Conservation (phyloP, 2,113 vertebrate species). For the Mus pahari region DNA sequence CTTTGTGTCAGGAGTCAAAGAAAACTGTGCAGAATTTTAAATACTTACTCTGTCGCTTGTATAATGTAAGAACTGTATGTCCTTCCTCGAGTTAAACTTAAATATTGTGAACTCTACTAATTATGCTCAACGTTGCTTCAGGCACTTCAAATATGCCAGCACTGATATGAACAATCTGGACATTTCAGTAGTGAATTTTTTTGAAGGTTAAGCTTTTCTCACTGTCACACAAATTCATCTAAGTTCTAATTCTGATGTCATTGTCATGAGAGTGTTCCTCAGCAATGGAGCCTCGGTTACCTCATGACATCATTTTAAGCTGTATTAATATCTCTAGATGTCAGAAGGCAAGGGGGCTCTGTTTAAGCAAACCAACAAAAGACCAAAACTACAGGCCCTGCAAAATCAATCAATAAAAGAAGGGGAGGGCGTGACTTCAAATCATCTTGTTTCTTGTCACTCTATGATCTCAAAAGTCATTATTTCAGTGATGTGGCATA, state of each 20-base stretch:
- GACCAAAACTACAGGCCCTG: not conserved
- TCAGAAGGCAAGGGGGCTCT: not conserved
- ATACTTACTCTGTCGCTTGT: not conserved
- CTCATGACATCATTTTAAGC: not conserved
- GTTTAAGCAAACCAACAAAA: not conserved
- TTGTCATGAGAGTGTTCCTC: not conserved
- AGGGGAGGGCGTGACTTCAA: not conserved
- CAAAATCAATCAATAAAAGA: too few species aligned
- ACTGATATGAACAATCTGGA: not conserved
- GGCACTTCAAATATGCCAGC: not conserved
- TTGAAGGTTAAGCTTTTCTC: not conserved
- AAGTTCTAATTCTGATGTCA: not conserved
- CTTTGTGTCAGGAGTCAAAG: not conserved
- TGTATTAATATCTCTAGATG: not conserved
- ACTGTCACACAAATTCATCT: not conserved
- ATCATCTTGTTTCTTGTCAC: not conserved
- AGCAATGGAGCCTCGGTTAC: not conserved
- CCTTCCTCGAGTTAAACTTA: slow-evolving; percentile 10
- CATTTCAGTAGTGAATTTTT: not conserved
- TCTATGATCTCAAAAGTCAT: not conserved
- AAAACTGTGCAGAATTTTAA: not conserved
- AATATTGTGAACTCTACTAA: not conserved
- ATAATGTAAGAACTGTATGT: not conserved
- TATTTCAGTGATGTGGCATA: not conserved
- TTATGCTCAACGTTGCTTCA: not conserved